Conservation (phyloP, 2,113 vertebrate species). For the Aegotheles bennettii region DNA sequence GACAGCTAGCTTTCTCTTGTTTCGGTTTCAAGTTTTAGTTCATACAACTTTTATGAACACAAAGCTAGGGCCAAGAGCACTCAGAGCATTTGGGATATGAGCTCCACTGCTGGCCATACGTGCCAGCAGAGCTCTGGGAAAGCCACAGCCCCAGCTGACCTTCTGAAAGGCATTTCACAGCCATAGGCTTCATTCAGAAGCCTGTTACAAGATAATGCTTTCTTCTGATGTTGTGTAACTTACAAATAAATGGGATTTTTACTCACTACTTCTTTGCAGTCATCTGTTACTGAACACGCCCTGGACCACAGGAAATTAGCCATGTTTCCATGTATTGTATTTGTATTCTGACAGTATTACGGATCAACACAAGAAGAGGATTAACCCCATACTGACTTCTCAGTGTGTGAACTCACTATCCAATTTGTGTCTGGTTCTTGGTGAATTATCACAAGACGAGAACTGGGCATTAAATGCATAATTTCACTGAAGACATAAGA, state of each 20-base stretch:
- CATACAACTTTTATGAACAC: not conserved
- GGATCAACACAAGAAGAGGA: not conserved
- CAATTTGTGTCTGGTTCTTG: not conserved
- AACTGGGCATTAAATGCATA: not conserved
- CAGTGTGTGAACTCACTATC: not conserved
- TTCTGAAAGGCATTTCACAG: not conserved
- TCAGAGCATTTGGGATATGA: not conserved
- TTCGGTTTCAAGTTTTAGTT: not conserved
- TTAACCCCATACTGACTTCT: not conserved
- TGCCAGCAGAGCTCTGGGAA: not conserved
- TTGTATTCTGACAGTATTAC: not conserved
- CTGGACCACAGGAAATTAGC: not conserved
- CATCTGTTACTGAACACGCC: not conserved
- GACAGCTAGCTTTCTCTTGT: not conserved
- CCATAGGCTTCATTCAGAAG: not conserved
- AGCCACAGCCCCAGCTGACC: not conserved
- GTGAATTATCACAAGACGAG: not conserved
- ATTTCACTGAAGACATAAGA: not conserved
- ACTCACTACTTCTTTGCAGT: not conserved
- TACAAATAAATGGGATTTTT: not conserved
- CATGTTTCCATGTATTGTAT: not conserved
- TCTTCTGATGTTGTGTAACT: not conserved
- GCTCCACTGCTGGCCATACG: not conserved
- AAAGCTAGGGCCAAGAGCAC: not conserved
- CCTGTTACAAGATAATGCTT: not conserved